A percentile compares a stretch with the other conserved stretches of the same genome.
Conservation (phyloP, 2,113 vertebrate genomes). For the Elanus axillaris region DNA sequence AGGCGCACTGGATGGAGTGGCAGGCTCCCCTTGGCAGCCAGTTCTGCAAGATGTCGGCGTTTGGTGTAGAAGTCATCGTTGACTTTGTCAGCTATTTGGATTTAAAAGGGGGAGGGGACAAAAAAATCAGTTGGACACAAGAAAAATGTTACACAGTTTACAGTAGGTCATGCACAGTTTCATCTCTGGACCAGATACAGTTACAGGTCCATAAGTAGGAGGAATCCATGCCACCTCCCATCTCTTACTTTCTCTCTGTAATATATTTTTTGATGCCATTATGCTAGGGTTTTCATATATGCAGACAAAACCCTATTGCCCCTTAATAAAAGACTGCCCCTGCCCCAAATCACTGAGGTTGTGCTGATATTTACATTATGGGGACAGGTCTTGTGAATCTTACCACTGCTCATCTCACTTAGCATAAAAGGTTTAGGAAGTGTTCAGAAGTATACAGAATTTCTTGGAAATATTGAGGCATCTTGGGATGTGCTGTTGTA, state of each 20-base stretch:
- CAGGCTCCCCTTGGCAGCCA: slow-evolving; percentile 87
- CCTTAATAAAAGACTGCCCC: neutral
- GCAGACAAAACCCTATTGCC: neutral
- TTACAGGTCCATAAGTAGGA: neutral
- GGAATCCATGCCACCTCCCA: neutral
- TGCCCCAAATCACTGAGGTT: neutral
- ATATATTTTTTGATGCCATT: neutral
- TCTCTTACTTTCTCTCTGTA: neutral
- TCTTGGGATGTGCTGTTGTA: neutral
- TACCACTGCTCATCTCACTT: rapidly evolving
- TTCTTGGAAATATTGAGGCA: neutral
- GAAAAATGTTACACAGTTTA: neutral
- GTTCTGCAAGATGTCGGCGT: slow-evolving; percentile 87
- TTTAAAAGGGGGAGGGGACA: neutral
- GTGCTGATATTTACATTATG: neutral
- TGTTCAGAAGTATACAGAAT: neutral
- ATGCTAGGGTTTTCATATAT: neutral
- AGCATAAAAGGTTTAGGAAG: neutral
- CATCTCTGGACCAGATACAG: neutral
- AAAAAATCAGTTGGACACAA: neutral
- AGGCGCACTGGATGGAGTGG: slow-evolving; percentile 87
- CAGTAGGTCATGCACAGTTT: neutral
- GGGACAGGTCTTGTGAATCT: neutral
- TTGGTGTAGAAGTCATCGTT: slow-evolving; percentile 92
- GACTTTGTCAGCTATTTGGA: slow-evolving; percentile 86